Conservation (phyloP, 2,797 vertebrate species). For the Poecilia velifera region DNA sequence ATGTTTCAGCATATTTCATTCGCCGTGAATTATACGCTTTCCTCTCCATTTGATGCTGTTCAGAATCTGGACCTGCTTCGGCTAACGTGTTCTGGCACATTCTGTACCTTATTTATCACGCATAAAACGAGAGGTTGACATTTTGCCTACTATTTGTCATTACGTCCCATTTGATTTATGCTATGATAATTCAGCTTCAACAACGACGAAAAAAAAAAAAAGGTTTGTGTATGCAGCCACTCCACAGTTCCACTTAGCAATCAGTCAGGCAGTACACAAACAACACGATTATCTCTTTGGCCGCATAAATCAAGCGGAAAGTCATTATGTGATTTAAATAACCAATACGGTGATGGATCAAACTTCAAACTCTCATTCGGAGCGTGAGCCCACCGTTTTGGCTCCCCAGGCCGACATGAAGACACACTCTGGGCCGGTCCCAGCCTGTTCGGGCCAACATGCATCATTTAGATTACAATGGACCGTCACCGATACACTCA, state of each 20-base stretch:
- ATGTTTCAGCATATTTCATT: not conserved
- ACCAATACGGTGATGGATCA: slow-evolving; percentile 65
- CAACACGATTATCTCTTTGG: slow-evolving; percentile 61
- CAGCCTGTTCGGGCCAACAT: too few species aligned
- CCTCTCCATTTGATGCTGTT: not conserved
- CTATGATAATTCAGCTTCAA: slow-evolving; percentile 49
- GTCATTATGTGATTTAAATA: slow-evolving; percentile 69
- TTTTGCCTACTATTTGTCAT: slow-evolving; percentile 56
- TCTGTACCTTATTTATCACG: slow-evolving; percentile 22
- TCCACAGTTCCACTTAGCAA: slow-evolving; percentile 49
- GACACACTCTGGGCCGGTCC: slow-evolving; percentile 8
- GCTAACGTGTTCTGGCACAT: slow-evolving; percentile 18
- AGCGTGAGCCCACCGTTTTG: slow-evolving; percentile 16
- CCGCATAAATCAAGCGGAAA: slow-evolving; percentile 65
- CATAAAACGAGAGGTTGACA: slow-evolving; percentile 39
- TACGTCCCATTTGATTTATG: slow-evolving; percentile 54
- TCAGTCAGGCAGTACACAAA: slow-evolving; percentile 59
- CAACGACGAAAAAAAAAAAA: slow-evolving; percentile 6
- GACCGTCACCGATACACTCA: too few species aligned
- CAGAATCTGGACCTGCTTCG: not conserved
- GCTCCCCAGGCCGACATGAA: slow-evolving; percentile 19
- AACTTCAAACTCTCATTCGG: slow-evolving; percentile 65
- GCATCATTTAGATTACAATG: too few species aligned
- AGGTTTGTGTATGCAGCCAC: slow-evolving; percentile 30
- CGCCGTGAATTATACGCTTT: not conserved